A percentile compares a stretch with the other conserved stretches of the same genome.
Conservation (phyloP, 2,888 invertebrate genomes). For the Xestia xanthographa region DNA sequence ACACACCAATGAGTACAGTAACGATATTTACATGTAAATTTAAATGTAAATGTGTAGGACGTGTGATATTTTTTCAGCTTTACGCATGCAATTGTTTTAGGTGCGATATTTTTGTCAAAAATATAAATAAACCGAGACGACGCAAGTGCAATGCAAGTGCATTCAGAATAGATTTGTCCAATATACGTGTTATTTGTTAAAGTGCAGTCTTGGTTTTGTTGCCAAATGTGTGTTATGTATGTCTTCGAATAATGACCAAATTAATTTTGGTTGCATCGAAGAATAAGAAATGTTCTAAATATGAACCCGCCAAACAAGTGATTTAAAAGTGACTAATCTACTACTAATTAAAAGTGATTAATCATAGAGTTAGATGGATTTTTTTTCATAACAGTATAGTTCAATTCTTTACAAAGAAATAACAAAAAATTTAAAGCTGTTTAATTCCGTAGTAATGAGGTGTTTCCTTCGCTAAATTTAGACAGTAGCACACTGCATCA, state of each 20-base stretch:
- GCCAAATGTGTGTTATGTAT: constrained; percentile 15
- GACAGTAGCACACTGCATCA: no score
- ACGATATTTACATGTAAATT: constrained; percentile 19
- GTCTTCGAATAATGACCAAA: neutral
- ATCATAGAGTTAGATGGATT: no score
- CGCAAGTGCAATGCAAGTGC: neutral
- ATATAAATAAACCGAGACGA: constrained; percentile 31
- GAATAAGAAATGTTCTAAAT: neutral
- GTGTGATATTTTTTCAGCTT: constrained; percentile 8
- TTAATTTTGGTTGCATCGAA: no score
- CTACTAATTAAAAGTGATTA: no score
- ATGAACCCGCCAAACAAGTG: neutral
- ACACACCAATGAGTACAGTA: neutral
- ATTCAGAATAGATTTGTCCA: neutral
- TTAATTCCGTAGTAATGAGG: no score
- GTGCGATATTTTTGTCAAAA: constrained; percentile 13
- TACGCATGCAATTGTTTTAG: constrained; percentile 26
- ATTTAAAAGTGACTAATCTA: no score
- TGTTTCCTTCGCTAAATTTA: neutral
- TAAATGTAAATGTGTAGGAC: constrained; percentile 10
- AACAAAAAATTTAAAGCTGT: no score
- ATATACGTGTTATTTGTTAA: neutral
- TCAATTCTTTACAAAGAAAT: neutral
- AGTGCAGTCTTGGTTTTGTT: neutral
- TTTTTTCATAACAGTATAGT: no score